Evolutionary conservation across 2,113 vertebrate species (phyloP).

Genomic region (Varanus komodoensis): DNA sequence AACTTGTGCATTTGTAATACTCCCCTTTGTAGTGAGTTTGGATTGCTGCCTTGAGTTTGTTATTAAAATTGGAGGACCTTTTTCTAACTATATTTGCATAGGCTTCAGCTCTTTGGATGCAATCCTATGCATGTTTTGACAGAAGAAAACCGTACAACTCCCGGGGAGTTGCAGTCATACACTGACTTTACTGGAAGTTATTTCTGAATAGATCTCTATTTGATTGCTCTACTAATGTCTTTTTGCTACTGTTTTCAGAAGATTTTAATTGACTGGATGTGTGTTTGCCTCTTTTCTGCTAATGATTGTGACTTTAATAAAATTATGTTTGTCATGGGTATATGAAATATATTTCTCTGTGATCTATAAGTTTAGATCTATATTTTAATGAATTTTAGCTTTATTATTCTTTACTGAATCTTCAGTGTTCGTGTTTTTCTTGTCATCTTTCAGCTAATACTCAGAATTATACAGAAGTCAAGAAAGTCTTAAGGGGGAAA

Average conservation of each 20-base stretch:
- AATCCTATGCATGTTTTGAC: too few relatives aligned
- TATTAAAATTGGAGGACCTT: too few relatives aligned
- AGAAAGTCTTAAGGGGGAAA: neutral
- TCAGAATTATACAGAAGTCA: conserved; percentile 4
- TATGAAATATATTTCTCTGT: neutral
- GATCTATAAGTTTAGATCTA: neutral
- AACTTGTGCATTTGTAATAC: too few relatives aligned
- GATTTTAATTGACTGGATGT: too few relatives aligned
- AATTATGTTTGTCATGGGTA: neutral
- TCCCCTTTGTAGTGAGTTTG: too few relatives aligned
- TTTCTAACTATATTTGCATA: too few relatives aligned
- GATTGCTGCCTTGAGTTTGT: too few relatives aligned
- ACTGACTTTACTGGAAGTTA: too few relatives aligned
- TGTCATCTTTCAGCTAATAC: neutral
- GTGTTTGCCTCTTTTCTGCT: neutral
- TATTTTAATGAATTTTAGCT: neutral
- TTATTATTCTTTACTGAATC: neutral
- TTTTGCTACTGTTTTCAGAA: neutral
- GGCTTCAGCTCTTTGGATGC: too few relatives aligned
- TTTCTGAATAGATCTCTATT: too few relatives aligned
- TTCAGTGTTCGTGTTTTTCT: neutral
- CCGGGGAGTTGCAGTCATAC: too few relatives aligned
- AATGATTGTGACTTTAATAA: neutral
- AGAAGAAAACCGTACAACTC: too few relatives aligned
- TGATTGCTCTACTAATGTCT: neutral